Percentiles rank a stretch among this genome's conserved stretches.
Evolutionary conservation across 2,888 invertebrate genomes (phyloP).

Genomic region (Thymelicus lineola): DNA sequence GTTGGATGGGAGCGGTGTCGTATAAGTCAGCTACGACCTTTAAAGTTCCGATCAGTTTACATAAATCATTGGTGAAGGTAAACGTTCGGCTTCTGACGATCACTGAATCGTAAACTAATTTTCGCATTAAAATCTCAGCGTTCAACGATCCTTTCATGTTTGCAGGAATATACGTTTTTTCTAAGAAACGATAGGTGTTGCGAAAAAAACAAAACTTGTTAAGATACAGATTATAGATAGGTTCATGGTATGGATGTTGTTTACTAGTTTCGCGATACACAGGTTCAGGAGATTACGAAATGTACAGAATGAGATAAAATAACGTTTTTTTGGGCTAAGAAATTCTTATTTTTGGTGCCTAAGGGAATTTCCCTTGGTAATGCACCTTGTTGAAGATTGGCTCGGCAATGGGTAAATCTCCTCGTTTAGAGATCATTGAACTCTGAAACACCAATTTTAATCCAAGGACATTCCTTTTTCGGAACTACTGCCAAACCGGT

Average conservation of each 20-base stretch:
- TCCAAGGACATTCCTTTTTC: too few species aligned
- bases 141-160: constrained; percentile 37
- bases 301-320: too few species aligned
- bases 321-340: too few species aligned
- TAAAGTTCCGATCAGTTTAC: constrained; percentile 33
- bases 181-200: constrained; percentile 10
- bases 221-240: background rate
- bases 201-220: background rate
- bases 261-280: background rate
- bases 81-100: constrained; percentile 32
- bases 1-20: too few species aligned
- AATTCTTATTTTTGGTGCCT: too few species aligned
- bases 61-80: constrained; percentile 34
- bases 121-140: constrained; percentile 29
- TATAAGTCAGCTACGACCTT: too few species aligned
- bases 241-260: background rate
- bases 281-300: background rate
- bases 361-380: too few species aligned
- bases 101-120: constrained; percentile 32
- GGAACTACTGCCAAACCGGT: too few species aligned
- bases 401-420: too few species aligned
- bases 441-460: too few species aligned
- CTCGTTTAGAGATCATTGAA: too few species aligned
- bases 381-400: too few species aligned
- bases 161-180: constrained; percentile 11